Percentiles rank a stretch among this genome's conserved stretches.
phyloP scores from a whole-genome alignment of 2,888 invertebrate species.

The Synergus gifuensis region DNA sequence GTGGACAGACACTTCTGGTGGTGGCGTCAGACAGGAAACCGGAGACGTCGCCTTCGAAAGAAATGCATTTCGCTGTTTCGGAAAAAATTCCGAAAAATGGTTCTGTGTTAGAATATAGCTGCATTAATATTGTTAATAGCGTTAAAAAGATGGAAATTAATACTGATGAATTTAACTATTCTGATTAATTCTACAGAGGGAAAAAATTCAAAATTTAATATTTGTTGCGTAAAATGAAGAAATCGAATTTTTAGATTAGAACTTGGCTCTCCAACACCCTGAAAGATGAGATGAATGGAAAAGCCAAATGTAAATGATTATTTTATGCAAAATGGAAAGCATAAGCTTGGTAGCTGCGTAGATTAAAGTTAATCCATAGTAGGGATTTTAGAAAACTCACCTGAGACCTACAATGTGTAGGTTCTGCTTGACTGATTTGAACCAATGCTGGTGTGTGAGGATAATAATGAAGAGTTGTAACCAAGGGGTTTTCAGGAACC shows the following conservation, averaged over 20 bases:
- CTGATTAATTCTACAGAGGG: no score
- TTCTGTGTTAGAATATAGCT: constrained; percentile 48
- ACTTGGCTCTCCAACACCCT: no score
- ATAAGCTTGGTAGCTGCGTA: background rate
- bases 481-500: constrained; percentile 71
- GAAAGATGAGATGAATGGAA: background rate
- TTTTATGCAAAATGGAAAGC: background rate
- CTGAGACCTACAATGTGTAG: constrained; percentile 73
- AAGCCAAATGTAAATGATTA: background rate
- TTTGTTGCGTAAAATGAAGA: no score
- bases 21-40: constrained; percentile 83
- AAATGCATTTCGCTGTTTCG: constrained; percentile 70
- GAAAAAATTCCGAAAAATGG: constrained; percentile 48
- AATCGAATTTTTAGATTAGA: no score
- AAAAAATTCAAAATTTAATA: no score
- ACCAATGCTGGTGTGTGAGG: constrained; percentile 73
- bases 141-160: background rate
- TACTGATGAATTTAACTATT: background rate
- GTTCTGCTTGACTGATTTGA: constrained; percentile 73
- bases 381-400: constrained; percentile 56
- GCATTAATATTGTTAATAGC: constrained; percentile 44
- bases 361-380: background rate
- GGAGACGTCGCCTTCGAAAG: constrained; percentile 78
- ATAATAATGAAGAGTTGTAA: constrained; percentile 74
- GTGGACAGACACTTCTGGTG: constrained; percentile 79